phyloP scores from a whole-genome alignment of 1,140 invertebrate genomes.

The Mizuhopecten yessoensis region DNA sequence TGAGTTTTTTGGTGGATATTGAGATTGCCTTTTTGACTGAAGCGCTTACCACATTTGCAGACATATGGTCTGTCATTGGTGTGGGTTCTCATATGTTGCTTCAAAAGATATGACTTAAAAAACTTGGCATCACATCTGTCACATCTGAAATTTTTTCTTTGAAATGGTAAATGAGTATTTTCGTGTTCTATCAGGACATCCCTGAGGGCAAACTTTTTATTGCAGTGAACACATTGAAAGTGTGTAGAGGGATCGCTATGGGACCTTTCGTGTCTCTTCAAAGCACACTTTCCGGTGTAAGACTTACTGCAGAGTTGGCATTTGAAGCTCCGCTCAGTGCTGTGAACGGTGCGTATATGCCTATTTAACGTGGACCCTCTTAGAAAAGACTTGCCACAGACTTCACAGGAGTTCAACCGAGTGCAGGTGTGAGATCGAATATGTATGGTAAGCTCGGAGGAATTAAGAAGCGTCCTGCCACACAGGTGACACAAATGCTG shows the following conservation, averaged over 20 bases:
- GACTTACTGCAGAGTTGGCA: background rate
- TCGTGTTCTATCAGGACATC: background rate
- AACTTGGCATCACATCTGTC: background rate
- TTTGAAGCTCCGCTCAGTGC: background rate
- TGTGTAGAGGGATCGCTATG: background rate
- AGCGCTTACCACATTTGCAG: background rate
- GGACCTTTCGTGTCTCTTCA: background rate
- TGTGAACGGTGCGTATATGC: background rate
- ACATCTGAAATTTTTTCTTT: background rate
- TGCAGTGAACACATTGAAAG: background rate
- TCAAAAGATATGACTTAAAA: background rate
- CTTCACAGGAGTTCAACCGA: background rate
- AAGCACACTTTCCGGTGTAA: background rate
- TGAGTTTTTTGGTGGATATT: constrained; percentile 1
- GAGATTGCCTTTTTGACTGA: background rate
- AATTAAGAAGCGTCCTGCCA: background rate
- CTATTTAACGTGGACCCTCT: background rate
- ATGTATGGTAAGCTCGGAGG: background rate
- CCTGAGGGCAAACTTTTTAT: background rate
- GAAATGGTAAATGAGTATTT: background rate
- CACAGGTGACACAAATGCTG: background rate
- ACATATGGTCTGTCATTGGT: background rate
- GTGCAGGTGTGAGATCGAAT: background rate
- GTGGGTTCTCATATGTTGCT: constrained; percentile 31
- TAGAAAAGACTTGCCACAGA: background rate